Conservation (phyloP, 1,140 invertebrate species). For the Tetragonula clypearis region DNA sequence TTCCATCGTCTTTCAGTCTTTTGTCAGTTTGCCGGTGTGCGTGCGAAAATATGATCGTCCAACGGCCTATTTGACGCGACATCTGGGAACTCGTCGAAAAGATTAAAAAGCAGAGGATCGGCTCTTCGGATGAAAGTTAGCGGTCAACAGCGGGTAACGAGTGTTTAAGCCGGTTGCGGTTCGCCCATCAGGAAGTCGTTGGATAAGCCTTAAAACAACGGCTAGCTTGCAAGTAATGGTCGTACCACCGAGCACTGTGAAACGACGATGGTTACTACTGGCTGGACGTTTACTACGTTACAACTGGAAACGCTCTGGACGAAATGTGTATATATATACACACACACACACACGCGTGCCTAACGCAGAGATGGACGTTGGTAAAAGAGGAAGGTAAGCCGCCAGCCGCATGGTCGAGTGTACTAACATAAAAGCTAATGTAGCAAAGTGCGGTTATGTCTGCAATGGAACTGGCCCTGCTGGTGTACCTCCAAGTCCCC, state of each 20-base stretch:
- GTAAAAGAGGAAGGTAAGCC: slow-evolving; percentile 65
- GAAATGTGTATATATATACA: slow-evolving; percentile 35
- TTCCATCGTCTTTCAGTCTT: too few relatives aligned
- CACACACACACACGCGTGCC: neutral
- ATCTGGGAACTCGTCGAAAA: neutral
- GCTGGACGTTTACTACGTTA: slow-evolving; percentile 56
- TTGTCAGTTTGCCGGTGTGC: too few relatives aligned
- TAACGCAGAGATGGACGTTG: slow-evolving; percentile 60
- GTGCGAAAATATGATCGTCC: too few relatives aligned
- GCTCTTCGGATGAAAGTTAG: slow-evolving; percentile 27
- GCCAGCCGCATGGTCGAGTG: slow-evolving; percentile 61
- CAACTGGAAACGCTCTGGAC: slow-evolving; percentile 54
- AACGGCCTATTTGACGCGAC: neutral
- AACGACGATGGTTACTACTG: slow-evolving; percentile 63
- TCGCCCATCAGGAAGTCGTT: slow-evolving; percentile 50
- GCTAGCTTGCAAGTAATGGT: slow-evolving; percentile 64
- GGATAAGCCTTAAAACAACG: slow-evolving; percentile 54
- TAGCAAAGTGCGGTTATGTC: slow-evolving; percentile 71
- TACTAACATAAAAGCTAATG: slow-evolving; percentile 73
- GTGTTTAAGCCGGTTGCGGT: slow-evolving; percentile 47
- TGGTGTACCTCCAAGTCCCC: slow-evolving; percentile 48
- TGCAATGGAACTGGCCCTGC: slow-evolving; percentile 59
- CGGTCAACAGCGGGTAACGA: slow-evolving; percentile 35
- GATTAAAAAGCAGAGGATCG: neutral
- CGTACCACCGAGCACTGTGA: slow-evolving; percentile 36